Base-by-base conservation (phyloP, 1,140 invertebrate genomes). In the Carposina sasakii region DNA sequence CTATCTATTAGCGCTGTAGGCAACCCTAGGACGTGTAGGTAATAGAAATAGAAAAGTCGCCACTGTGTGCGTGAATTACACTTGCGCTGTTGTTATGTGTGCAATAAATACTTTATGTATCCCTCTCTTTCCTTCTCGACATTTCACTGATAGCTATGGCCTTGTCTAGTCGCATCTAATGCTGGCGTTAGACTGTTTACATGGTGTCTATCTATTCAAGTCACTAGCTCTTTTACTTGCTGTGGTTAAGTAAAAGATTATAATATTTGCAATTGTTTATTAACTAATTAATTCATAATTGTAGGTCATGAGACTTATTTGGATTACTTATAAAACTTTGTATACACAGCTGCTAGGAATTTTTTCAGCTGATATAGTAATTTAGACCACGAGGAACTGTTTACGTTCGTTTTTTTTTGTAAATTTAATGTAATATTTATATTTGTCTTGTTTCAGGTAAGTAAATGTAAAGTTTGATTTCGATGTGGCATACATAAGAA, bases 91-190 rank as follows among this genome's bases (percentile, higher is more conserved):
- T 62, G 63, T 71, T 76, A 68, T 76, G 75, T 81, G 73, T 79
- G 79, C 75, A 77, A 77, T 77, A 79, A 81, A 77, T 81, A 81
- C 75, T 71, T 70, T 72, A 54, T 81, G 63, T 79, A 71, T 72
- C 76, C 71, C 60, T 81, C 76, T 83, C 76, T 83, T 79, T 81
- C 75, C 67, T 70, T 70, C 76, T 79, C 79, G 69, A 77, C 79
- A 83, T 83, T 83, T 83, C 75, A 83, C 76, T 83, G 79, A 83
- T 83, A 83, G 75, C 71, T 77, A 66, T 79, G 79, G 79, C 79
- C 79, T 83, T 81, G 79, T 83, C 79, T 83, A 81, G 76, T 83
- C 74, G 76, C 79, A 83, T 83, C 79, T 83, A 83, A 83, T 79
- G 73, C 76, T 74, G 70, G 76, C 71, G 52, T 81, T 81, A 79